Conservation (phyloP, 2,797 vertebrate species). For the Sebastes alutus region DNA sequence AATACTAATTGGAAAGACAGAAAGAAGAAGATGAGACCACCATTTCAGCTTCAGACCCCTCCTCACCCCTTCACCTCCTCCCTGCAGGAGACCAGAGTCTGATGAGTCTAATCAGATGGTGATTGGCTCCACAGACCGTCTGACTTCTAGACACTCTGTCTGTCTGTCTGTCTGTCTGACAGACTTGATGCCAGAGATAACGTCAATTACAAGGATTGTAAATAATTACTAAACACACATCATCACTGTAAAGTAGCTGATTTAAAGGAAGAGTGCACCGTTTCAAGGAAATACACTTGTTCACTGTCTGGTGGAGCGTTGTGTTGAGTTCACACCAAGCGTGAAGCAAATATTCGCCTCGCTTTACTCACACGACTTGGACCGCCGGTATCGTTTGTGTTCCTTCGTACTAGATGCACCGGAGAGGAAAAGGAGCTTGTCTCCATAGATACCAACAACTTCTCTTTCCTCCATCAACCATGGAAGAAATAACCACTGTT, state of each 20-base stretch:
- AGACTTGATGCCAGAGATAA: conserved; percentile 3
- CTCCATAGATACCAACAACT: too few species aligned
- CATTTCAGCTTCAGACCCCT: conserved; percentile 11
- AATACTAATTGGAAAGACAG: conserved; percentile 74
- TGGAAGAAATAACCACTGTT: too few species aligned
- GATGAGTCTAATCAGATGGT: conserved; percentile 63
- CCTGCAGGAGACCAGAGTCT: conserved; percentile 54
- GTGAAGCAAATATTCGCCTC: too few species aligned
- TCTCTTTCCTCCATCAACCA: too few species aligned
- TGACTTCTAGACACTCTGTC: background rate
- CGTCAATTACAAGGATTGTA: background rate
- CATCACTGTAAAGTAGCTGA: background rate
- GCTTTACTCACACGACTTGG: too few species aligned
- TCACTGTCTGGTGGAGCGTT: too few species aligned
- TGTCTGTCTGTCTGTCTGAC: background rate
- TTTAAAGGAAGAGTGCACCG: background rate
- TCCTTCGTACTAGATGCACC: too few species aligned
- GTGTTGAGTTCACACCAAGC: too few species aligned
- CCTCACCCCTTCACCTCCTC: background rate
- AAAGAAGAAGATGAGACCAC: conserved; percentile 27
- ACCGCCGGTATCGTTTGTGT: too few species aligned
- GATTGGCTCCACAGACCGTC: conserved; percentile 22
- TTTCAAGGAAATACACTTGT: too few species aligned
- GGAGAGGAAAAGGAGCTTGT: too few species aligned
- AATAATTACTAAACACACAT: background rate